Base-by-base conservation (phyloP, 2,113 vertebrate genomes). In the Sarotherodon lohbergeri region DNA sequence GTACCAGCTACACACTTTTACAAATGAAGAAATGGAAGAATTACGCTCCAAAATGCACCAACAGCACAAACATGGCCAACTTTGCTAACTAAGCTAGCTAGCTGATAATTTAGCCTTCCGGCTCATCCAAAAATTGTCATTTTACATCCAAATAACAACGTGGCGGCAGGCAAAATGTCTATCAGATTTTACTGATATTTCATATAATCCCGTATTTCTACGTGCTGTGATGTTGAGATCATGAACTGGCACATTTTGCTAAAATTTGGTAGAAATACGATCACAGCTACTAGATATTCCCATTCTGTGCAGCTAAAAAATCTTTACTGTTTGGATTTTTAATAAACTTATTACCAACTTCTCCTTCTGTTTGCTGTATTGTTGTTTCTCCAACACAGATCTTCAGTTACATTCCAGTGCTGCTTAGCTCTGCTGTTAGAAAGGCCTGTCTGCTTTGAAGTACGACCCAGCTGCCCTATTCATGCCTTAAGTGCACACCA, bases 401-500 rank as follows among this genome's bases (percentile, higher is more conserved):
- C 71, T 78, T 50, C 43, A 50, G 59, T 84, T 52, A 27, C 52
- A 88, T 86, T 89, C 73, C 80, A 32, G 3, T 4, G 4, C 29
- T 66, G 39, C 86, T 89, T 85, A 66, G 43, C 83, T 83, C 48
- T 2, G 29, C 11, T 50, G 43, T 12, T 32, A 32, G 6, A 3
- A 50, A 68, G 41, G 16, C 54, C 19, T 57, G 71, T 50, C 55
- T 73, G 7, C 76, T 86, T 87, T 83, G 73, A 80, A 83, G 66
- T 78, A n/a, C 7, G 50, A 89, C 82, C 84, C 88, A 87, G 83
- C 86, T 87, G 84, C 56, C 71, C 82, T 57, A 80, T 80, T 89
- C 82, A 83, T 34, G 82, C 66, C 84, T 84, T 63, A 32, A 88
- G 85, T 46, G 81, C 78, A 50, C 83, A 76, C 90, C 92, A 87